Percentiles rank a stretch among this genome's conserved stretches.
Evolutionary conservation across 2,888 invertebrate genomes (phyloP).

Genomic region (Mythimna ferrago): DNA sequence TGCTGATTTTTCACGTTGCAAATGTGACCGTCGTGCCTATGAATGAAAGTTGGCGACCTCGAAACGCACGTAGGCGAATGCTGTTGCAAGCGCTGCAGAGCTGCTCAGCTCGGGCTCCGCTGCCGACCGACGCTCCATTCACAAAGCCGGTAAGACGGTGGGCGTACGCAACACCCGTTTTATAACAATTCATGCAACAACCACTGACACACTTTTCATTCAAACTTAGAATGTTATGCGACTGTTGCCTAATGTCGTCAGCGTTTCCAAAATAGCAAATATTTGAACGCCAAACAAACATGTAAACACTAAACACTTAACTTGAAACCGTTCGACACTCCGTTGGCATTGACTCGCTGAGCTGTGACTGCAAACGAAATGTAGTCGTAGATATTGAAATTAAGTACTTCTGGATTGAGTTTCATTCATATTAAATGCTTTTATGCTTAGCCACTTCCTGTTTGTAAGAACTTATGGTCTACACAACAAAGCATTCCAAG

Average conservation of each 20-base stretch:
- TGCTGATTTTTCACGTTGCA: slow-evolving; percentile 67
- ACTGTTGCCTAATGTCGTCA: slow-evolving; percentile 61
- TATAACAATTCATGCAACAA: slow-evolving; percentile 75
- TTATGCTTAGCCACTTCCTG: slow-evolving; percentile 2
- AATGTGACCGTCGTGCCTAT: slow-evolving; percentile 74
- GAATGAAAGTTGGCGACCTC: slow-evolving; percentile 91
- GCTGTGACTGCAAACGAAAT: slow-evolving; percentile 26
- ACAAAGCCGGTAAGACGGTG: slow-evolving; percentile 75
- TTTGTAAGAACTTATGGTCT: not conserved
- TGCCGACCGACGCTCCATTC: slow-evolving; percentile 78
- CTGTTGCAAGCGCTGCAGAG: slow-evolving; percentile 80
- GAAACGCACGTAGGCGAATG: slow-evolving; percentile 83
- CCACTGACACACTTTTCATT: slow-evolving; percentile 69
- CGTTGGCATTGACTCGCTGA: slow-evolving; percentile 43
- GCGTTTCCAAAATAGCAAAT: slow-evolving; percentile 61
- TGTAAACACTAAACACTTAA: slow-evolving; percentile 49
- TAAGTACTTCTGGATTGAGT: not conserved
- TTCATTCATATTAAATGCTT: slow-evolving; percentile 8
- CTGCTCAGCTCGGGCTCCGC: slow-evolving; percentile 50
- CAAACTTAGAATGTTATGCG: slow-evolving; percentile 65
- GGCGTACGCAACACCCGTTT: slow-evolving; percentile 78
- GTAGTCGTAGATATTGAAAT: not conserved
- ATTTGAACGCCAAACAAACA: slow-evolving; percentile 55
- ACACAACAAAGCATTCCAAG: not conserved
- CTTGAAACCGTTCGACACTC: slow-evolving; percentile 21